A percentile compares a stretch with the other conserved stretches of the same genome.
phyloP scores from a whole-genome alignment of 2,888 invertebrate species.

The Tetranychus piercei region DNA sequence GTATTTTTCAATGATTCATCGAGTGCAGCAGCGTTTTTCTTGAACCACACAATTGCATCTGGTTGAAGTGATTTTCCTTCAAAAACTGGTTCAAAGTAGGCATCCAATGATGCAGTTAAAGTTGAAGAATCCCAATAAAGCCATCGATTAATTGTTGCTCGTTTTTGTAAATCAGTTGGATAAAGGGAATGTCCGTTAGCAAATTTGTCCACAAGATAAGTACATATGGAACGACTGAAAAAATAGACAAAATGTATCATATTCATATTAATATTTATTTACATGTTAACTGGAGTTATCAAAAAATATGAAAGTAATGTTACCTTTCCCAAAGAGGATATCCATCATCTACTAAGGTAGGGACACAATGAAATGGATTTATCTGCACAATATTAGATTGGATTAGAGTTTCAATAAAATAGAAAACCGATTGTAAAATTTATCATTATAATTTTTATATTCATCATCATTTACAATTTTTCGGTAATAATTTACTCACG shows the following conservation, averaged over 20 bases:
- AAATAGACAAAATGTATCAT: background rate
- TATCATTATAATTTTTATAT: too few relatives aligned
- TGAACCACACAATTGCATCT: background rate
- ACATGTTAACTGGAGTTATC: background rate
- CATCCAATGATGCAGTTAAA: background rate
- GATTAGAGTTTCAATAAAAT: too few relatives aligned
- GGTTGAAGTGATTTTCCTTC: background rate
- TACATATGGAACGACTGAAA: background rate
- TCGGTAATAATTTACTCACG: background rate
- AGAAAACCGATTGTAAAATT: too few relatives aligned
- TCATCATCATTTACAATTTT: too few relatives aligned
- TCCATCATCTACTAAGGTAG: slow-evolving; percentile 7
- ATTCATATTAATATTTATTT: background rate
- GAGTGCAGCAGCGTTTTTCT: background rate
- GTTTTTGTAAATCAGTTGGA: background rate
- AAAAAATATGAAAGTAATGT: background rate
- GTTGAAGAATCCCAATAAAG: background rate
- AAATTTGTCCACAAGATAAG: slow-evolving; percentile 10
- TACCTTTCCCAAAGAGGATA: slow-evolving; percentile 9
- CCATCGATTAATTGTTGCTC: background rate
- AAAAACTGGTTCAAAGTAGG: background rate
- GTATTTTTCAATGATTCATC: background rate
- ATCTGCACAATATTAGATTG: background rate
- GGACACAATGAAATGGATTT: background rate
- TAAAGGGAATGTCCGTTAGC: background rate